These are phyloP conservation scores for Phylloscopus trochiloides DNA, from an alignment of 2,113 vertebrate genomes.

Conservation along the genomic window DNA sequence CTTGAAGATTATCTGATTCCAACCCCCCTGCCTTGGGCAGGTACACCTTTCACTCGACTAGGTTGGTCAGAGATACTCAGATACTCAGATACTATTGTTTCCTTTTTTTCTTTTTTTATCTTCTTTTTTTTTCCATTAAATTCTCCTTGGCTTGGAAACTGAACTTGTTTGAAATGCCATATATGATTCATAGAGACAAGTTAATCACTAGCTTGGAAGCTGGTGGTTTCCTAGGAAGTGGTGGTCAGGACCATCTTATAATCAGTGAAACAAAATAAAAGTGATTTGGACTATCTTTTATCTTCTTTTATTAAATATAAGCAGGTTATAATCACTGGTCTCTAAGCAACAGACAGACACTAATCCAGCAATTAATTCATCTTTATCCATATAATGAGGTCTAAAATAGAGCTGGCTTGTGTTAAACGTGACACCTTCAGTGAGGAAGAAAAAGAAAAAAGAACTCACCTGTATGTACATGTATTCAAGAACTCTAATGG, in stretches of 20 bases:
- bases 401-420: background rate
- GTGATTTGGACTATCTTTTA: slow-evolving; percentile 5
- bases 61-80: background rate
- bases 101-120: background rate
- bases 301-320: slow-evolving; percentile 38
- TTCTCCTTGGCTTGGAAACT: background rate
- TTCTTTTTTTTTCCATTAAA: background rate
- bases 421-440: background rate
- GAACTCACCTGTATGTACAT: background rate
- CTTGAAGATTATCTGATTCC: background rate
- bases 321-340: background rate
- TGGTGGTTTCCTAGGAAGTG: slow-evolving; percentile 11
- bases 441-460: background rate
- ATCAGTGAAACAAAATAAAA: background rate
- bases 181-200: background rate
- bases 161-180: background rate
- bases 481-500: background rate
- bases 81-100: background rate
- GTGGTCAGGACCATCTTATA: background rate
- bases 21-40: background rate
- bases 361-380: slow-evolving; percentile 51
- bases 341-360: slow-evolving; percentile 45
- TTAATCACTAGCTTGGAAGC: background rate
- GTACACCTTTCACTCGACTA: background rate
- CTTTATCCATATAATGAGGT: slow-evolving; percentile 46